phyloP scores from a whole-genome alignment of 2,888 invertebrate genomes.

The Pyrrhia umbra region DNA sequence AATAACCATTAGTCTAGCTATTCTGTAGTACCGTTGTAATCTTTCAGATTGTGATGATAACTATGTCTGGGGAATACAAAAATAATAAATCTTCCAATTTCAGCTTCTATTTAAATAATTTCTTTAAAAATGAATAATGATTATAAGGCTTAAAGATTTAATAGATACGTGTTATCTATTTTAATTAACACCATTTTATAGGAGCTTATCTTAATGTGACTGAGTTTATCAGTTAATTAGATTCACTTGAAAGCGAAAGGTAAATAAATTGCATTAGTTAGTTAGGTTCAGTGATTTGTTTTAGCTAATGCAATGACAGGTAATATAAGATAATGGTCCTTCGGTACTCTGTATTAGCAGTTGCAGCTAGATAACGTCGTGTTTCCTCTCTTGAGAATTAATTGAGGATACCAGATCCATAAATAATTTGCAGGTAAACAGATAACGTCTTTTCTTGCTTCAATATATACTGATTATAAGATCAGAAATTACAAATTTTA shows the following conservation, averaged over 20 bases:
- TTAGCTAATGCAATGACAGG: slow-evolving; percentile 5
- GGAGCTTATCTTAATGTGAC: slow-evolving; percentile 19
- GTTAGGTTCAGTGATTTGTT: slow-evolving; percentile 26
- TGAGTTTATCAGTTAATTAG: slow-evolving; percentile 30
- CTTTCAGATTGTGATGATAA: slow-evolving; percentile 39
- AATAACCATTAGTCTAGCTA: slow-evolving; percentile 49
- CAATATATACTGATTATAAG: not conserved
- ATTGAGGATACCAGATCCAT: slow-evolving; percentile 20
- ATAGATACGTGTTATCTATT: slow-evolving; percentile 36
- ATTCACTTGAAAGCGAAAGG: slow-evolving; percentile 19
- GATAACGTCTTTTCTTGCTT: not conserved
- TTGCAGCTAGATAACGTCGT: slow-evolving; percentile 22
- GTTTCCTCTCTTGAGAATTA: slow-evolving; percentile 38
- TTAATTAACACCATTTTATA: slow-evolving; percentile 43
- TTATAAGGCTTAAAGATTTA: slow-evolving; percentile 36
- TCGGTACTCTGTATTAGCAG: slow-evolving; percentile 12
- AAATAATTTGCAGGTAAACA: slow-evolving; percentile 8
- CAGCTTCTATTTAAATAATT: slow-evolving; percentile 15
- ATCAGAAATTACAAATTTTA: no score
- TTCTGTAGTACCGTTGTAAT: slow-evolving; percentile 36
- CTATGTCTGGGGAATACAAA: slow-evolving; percentile 18
- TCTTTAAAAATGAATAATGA: slow-evolving; percentile 23
- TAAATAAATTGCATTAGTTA: slow-evolving; percentile 22
- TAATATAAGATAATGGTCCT: slow-evolving; percentile 28
- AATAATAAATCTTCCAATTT: slow-evolving; percentile 25